Conservation (phyloP, 2,113 vertebrate genomes). For the Hemibagrus wyckioides region DNA sequence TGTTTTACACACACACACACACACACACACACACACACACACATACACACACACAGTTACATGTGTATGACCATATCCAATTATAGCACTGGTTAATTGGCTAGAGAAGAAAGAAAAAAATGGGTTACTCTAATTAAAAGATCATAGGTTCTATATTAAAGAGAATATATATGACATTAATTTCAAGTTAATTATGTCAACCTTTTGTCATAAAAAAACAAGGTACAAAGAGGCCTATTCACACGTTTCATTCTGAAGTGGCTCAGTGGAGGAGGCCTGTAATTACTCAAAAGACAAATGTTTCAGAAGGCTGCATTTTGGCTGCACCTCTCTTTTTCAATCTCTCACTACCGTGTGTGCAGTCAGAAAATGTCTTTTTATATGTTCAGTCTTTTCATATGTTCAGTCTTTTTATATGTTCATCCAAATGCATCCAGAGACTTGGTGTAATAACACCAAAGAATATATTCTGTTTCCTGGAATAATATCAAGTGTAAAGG, state of each 20-base stretch:
- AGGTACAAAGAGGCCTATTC: neutral
- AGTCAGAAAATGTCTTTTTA: neutral
- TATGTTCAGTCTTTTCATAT: no score
- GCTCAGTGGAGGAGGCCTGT: neutral
- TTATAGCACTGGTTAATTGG: conserved; percentile 2
- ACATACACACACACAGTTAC: neutral
- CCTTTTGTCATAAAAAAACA: neutral
- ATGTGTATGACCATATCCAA: neutral
- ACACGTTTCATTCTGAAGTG: conserved; percentile 15
- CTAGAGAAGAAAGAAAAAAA: conserved; percentile 17
- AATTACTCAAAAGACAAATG: conserved; percentile 13
- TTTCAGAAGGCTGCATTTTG: neutral
- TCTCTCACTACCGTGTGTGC: neutral
- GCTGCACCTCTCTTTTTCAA: neutral
- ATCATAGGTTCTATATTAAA: conserved; percentile 2
- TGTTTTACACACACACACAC: neutral
- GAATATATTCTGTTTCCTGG: neutral
- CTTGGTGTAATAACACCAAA: neutral
- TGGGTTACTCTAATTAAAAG: conserved; percentile 1
- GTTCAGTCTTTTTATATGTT: neutral
- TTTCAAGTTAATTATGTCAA: conserved; percentile 31
- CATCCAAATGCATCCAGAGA: neutral
- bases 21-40: neutral
- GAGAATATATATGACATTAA: conserved; percentile 3
- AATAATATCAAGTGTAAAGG: neutral